Evolutionary conservation across 2,797 vertebrate species (phyloP), one percentile per base, ranked within the genome.

Genomic region (Pseudomugil tenellus): DNA sequence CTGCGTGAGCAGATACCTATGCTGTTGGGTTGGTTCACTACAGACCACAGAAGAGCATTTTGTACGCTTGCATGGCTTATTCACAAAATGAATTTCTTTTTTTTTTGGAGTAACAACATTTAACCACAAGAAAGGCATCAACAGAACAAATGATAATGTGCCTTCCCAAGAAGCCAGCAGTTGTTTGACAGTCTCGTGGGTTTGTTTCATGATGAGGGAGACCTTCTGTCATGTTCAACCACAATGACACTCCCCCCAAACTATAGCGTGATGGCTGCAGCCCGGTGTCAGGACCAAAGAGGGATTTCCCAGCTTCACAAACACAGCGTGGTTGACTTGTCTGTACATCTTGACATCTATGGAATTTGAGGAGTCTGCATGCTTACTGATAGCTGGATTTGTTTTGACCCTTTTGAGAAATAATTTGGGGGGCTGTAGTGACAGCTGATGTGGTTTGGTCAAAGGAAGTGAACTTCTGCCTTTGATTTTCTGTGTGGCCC

Each of bases 401-500:
- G 89, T 84, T 87, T 84, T 83, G 72, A 83, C 76, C 73, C 70
- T 81, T 88, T 85, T 77, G 77, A 85, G 80, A 83, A 83, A 87
- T 87, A 86, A 87, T 80, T 86, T 79, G 73, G 51, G 71, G 86
- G 70, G 70, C 75, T 80, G 76, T 83, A 87, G 76, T 85, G 83
- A 93, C 92, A 93, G 92, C 90, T 91, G 88, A 88, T 88, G 86
- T 78, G 87, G 90, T 88, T 87, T 79, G 63, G 84, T 90, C 80
- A 52, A 87, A 81, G 63, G 58, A 63, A 81, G 74, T 28, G 72
- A 86, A 89, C 90, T 91, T 93, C 88, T 92, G 90, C 85, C 87
- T 91, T 86, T 90, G 85, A 91, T 93, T 92, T 90, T 76, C 84
- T 67, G 69, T 83, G 85, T 71, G 79, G 84, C 84, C 84, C 81